Percentiles rank a stretch among this genome's conserved stretches.
Evolutionary conservation across 92 coral and sea anemone genomes (phyloP).

Genomic region (Zoanthus solanderi): DNA sequence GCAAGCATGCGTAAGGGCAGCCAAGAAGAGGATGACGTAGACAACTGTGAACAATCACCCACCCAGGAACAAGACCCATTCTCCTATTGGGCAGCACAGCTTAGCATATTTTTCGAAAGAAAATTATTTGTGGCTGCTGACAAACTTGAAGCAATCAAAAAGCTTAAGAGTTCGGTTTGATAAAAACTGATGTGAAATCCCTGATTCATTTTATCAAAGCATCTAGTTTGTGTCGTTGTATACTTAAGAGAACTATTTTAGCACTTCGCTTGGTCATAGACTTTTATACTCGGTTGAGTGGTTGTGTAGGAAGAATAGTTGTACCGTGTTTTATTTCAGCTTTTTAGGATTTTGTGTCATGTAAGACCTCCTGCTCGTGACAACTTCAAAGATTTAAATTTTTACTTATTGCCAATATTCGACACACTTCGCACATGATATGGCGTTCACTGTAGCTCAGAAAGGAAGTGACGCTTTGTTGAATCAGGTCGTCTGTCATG

Average conservation of each 20-base stretch:
- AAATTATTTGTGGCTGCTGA: constrained; percentile 93
- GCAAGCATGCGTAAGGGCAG: neutral
- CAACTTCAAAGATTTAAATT: too few relatives aligned
- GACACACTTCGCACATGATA: too few relatives aligned
- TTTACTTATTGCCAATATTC: too few relatives aligned
- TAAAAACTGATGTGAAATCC: neutral
- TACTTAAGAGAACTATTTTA: neutral
- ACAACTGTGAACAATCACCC: constrained; percentile 57
- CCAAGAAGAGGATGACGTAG: constrained; percentile 59
- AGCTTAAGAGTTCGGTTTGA: constrained; percentile 1
- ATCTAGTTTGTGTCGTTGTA: neutral
- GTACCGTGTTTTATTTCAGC: neutral
- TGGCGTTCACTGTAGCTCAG: too few relatives aligned
- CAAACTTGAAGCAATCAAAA: constrained; percentile 77
- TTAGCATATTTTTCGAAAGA: constrained; percentile 84
- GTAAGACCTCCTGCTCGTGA: too few relatives aligned
- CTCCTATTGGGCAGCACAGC: constrained; percentile 84
- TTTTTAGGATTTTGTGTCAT: too few relatives aligned
- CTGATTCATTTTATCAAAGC: neutral
- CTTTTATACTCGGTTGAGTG: neutral
- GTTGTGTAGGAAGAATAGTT: too few relatives aligned
- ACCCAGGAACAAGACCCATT: constrained; percentile 77
- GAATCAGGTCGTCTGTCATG: too few relatives aligned
- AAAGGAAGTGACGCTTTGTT: too few relatives aligned
- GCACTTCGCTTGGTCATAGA: neutral